Percentiles rank a stretch among this genome's conserved stretches.
Evolutionary conservation across 92 coral and sea anemone species (phyloP).

Genomic region (Zoanthus gigantus): DNA sequence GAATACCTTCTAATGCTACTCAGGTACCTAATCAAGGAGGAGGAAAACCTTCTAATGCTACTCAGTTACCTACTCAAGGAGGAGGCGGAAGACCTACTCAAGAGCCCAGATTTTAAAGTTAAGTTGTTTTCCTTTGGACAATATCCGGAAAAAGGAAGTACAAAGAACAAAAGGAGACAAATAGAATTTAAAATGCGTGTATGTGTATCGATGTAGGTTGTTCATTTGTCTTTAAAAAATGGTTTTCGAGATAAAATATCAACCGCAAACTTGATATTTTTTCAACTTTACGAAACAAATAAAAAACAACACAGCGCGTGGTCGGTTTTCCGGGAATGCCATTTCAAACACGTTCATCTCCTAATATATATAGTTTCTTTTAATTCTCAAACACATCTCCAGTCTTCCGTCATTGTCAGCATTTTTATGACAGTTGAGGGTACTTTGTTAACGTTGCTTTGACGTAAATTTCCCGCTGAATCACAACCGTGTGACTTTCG

Average conservation of each 20-base stretch:
- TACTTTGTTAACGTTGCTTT: constrained; percentile 4
- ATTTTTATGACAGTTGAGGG: constrained; percentile 20
- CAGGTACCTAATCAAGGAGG: neutral
- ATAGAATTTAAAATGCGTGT: neutral
- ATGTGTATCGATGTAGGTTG: neutral
- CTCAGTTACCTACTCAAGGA: neutral
- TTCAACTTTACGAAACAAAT: neutral
- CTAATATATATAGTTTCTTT: constrained; percentile 1
- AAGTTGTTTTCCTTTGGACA: neutral
- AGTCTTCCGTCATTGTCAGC: constrained; percentile 16
- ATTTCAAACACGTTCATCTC: neutral
- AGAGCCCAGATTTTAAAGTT: neutral
- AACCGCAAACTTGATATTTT: neutral
- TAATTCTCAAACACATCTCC: constrained; percentile 10
- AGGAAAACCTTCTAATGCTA: neutral
- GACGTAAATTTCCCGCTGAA: constrained; percentile 38
- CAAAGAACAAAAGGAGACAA: neutral
- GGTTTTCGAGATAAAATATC: neutral
- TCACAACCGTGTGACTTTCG: constrained; percentile 73
- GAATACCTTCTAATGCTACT: neutral
- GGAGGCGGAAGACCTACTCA: neutral
- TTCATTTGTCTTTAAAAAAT: constrained; percentile 3
- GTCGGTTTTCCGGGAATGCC: constrained; percentile 5
- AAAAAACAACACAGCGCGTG: constrained; percentile 6
- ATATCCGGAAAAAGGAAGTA: constrained; percentile 22